Base-by-base conservation (phyloP, 2,888 invertebrate species). In the Ellobium chinense region DNA sequence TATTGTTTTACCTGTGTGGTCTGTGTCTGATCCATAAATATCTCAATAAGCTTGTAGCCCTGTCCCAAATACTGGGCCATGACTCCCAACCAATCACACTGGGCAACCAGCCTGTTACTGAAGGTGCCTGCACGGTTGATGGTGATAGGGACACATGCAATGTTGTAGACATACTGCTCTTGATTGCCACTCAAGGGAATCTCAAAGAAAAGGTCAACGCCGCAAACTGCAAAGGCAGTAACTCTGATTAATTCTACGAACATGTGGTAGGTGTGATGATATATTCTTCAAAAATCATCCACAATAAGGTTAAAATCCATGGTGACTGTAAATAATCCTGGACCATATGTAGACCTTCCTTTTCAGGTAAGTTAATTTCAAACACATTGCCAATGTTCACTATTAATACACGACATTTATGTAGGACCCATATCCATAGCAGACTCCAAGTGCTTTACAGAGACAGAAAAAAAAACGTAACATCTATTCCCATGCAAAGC, bases 181-280 rank as follows among this genome's bases (percentile, higher is more conserved):
- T 84, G 78, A 14, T 60, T 79, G 2, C 88, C 86, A 34, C 84
- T 83, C 14, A 72, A 77, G 0, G 91, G 91, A 9, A 89, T 82
- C 78, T 91, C 90, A 84, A 89, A 91, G 86, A 91, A 91, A 31
- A 91, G 84, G 62, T 91, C 91, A 7, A 89, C 89, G 3, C 89
- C 89, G 78, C 89, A 84, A 72, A 87, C 91, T 91, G 85, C 29
- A 86, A 86, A 31, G 36, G n/a, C n/a, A 24, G 75, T 36, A 73
- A 39, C 18, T 54, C 18, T 54, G 54, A 14, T 54, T 54, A 14
- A 54, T 18, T 54, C 12, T 14, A 54, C 9, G n/a, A n/a, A n/a
- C n/a, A n/a, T n/a, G n/a, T n/a, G n/a, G n/a, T n/a, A n/a, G n/a
- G n/a, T n/a, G n/a, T n/a, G n/a, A n/a, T n/a, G n/a, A n/a, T n/a